A percentile compares a stretch with the other conserved stretches of the same genome.
Conservation (phyloP, 2,797 vertebrate species). For the Neosilurus mollespiculum region DNA sequence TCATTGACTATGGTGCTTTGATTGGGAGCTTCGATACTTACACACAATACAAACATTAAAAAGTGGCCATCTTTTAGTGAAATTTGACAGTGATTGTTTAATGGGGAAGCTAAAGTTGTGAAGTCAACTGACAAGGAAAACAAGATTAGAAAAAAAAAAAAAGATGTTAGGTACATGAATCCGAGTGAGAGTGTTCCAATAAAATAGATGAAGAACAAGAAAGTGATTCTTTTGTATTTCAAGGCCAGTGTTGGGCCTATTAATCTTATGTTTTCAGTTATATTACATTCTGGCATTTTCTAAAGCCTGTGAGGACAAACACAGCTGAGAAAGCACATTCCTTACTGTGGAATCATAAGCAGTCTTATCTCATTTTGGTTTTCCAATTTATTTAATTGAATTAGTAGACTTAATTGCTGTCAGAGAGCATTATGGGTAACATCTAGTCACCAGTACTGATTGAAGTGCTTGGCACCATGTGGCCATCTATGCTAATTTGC, state of each 20-base stretch:
- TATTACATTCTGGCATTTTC: conserved; percentile 34
- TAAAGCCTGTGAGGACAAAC: conserved; percentile 30
- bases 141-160: neutral
- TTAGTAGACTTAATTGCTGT: conserved; percentile 49
- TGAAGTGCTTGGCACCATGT: conserved; percentile 27
- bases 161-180: neutral
- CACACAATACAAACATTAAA: neutral
- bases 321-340: conserved; percentile 46
- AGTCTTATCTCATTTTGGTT: conserved; percentile 40
- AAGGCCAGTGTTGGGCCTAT: neutral
- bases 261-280: conserved; percentile 27
- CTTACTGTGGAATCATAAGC: conserved; percentile 35
- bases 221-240: conserved; percentile 5
- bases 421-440: conserved; percentile 42
- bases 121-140: neutral
- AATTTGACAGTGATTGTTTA: neutral
- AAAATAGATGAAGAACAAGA: neutral
- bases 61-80: neutral
- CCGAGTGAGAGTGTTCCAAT: neutral
- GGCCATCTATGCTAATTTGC: conserved; percentile 33
- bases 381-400: conserved; percentile 53
- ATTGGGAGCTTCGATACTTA: too few relatives aligned
- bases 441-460: conserved; percentile 47
- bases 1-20: too few relatives aligned
- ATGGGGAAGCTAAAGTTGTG: neutral